Percentiles rank a stretch among this genome's conserved stretches.
Evolutionary conservation across 2,113 vertebrate genomes (phyloP).

Genomic region (Athene cunicularia): DNA sequence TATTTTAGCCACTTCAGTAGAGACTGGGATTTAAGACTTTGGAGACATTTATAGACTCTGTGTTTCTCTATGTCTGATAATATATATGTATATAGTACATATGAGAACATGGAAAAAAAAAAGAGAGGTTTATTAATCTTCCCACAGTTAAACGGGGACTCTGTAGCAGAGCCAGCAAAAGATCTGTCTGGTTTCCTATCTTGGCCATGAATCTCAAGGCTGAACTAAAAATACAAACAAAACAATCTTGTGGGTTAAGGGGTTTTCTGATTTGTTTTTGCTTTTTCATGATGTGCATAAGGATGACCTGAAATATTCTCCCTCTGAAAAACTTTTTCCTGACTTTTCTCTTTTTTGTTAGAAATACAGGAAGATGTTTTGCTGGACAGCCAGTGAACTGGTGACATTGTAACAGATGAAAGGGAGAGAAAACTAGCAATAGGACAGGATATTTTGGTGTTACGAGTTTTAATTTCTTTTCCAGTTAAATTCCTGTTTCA

Average conservation of each 20-base stretch:
- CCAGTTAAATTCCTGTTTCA: background rate
- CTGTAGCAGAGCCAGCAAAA: conserved; percentile 6
- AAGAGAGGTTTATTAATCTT: background rate
- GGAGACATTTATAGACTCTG: background rate
- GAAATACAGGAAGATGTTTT: background rate
- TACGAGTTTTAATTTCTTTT: background rate
- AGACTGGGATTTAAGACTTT: background rate
- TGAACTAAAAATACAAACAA: conserved; percentile 26
- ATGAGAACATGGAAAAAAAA: conserved; percentile 27
- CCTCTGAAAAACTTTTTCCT: background rate
- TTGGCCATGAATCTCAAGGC: background rate
- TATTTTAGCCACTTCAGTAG: background rate
- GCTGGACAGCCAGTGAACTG: background rate
- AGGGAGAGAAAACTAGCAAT: background rate
- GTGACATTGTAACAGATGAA: background rate
- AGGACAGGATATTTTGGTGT: background rate
- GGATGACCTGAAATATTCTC: background rate
- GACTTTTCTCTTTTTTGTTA: background rate
- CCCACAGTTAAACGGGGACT: background rate
- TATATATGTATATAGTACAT: background rate
- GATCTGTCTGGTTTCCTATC: conserved; percentile 3
- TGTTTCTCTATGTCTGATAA: background rate
- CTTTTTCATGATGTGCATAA: background rate
- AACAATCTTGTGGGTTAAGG: background rate
- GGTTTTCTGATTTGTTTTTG: background rate